Conservation (phyloP, 2,888 invertebrate species). For the Brachyopa scutellaris region DNA sequence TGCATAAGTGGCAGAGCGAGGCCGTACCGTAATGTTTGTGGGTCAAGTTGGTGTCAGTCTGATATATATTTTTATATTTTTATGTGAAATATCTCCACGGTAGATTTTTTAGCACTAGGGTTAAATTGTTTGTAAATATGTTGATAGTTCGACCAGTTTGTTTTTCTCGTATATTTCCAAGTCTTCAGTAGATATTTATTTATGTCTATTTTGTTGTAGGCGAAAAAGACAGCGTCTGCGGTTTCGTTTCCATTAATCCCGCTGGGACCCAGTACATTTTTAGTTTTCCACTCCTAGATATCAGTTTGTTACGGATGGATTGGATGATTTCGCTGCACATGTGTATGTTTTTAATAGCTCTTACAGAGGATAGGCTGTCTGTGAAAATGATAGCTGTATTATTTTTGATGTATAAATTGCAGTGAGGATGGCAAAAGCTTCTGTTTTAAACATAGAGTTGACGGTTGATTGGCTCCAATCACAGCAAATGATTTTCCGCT, state of each 20-base stretch:
- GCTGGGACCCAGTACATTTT: not conserved
- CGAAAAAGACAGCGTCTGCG: conserved; percentile 13
- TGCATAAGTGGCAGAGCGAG: not conserved
- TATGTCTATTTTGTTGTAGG: conserved; percentile 6
- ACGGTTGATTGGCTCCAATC: conserved; percentile 13
- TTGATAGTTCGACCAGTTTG: conserved; percentile 15
- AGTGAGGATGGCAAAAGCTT: conserved; percentile 37
- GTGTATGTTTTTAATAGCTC: conserved; percentile 18
- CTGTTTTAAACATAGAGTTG: conserved; percentile 44
- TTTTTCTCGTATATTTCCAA: conserved; percentile 13
- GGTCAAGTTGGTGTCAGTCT: conserved; percentile 17
- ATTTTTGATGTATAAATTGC: conserved; percentile 20
- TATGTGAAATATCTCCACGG: not conserved
- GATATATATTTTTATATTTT: conserved; percentile 23
- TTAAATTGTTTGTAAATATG: conserved; percentile 13
- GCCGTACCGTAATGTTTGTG: conserved; percentile 8
- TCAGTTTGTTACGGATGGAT: conserved; percentile 10
- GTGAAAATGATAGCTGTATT: conserved; percentile 32
- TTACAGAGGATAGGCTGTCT: conserved; percentile 33
- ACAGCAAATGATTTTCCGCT: conserved; percentile 43
- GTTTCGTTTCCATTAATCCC: conserved; percentile 24
- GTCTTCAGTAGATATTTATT: conserved; percentile 3
- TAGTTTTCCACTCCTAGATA: not conserved
- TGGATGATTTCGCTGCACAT: conserved; percentile 1
- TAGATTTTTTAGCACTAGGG: conserved; percentile 5